Evolutionary conservation across 2,888 invertebrate genomes (phyloP).

Genomic region (Coenonympha arcania): DNA sequence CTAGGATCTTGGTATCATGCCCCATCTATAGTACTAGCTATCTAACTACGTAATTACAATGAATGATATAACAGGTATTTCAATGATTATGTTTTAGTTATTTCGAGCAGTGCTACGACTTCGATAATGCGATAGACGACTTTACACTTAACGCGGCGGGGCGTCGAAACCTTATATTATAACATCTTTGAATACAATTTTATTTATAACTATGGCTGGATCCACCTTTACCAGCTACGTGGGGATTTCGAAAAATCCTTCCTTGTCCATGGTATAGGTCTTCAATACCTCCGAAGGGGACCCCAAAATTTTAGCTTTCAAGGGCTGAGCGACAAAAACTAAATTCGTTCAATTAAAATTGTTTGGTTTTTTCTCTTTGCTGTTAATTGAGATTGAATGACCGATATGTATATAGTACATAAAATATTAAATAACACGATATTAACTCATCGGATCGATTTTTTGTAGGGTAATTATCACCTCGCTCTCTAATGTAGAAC

Average conservation of each 20-base stretch:
- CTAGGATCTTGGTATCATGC: too few relatives aligned
- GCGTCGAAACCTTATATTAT: neutral
- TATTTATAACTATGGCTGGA: too few relatives aligned
- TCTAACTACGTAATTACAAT: neutral
- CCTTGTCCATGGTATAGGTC: too few relatives aligned
- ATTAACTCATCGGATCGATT: conserved; percentile 64
- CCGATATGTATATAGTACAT: neutral
- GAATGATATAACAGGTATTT: too few relatives aligned
- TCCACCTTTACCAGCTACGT: too few relatives aligned
- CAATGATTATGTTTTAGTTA: neutral
- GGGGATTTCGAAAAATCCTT: too few relatives aligned
- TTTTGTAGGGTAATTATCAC: conserved; percentile 72
- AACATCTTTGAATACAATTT: neutral
- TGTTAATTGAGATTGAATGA: neutral
- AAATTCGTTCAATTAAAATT: too few relatives aligned
- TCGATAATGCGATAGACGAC: conserved; percentile 26
- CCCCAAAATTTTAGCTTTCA: too few relatives aligned
- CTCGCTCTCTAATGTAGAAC: conserved; percentile 67
- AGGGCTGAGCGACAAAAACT: too few relatives aligned
- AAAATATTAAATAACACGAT: conserved; percentile 46
- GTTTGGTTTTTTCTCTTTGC: neutral
- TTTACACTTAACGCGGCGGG: conserved; percentile 3
- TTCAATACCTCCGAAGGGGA: too few relatives aligned
- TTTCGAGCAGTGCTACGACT: conserved; percentile 16
- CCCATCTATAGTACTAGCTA: neutral